Conservation (phyloP, 2,113 vertebrate species). For the Ophthalmolycus amberensis region DNA sequence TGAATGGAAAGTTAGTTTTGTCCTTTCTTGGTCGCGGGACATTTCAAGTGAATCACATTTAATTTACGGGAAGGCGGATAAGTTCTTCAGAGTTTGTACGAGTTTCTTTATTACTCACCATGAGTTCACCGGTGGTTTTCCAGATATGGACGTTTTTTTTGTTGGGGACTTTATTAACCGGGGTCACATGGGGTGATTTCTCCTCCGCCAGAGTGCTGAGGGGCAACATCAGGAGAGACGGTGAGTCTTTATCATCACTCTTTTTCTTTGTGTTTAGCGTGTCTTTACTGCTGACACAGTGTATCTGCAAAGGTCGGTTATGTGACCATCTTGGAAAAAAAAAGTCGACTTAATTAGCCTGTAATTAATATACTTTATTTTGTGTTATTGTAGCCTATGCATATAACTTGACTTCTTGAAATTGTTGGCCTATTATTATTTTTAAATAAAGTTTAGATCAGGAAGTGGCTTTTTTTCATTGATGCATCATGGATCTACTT, state of each 20-base stretch:
- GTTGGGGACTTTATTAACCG: conserved; percentile 26
- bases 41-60: not conserved
- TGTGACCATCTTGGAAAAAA: not conserved
- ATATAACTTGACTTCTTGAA: not conserved
- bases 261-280: not conserved
- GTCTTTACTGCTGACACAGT: not conserved
- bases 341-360: not conserved
- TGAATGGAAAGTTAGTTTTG: conserved; percentile 26
- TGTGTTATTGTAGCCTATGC: not conserved
- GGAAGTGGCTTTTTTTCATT: not conserved
- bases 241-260: conserved; percentile 54
- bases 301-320: not conserved
- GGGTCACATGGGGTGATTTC: conserved; percentile 52
- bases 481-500: not conserved
- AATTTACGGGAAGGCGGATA: not conserved
- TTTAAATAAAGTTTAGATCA: too few relatives aligned
- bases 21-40: not conserved
- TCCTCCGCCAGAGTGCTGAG: conserved; percentile 65
- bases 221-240: conserved; percentile 72
- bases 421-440: not conserved
- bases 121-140: conserved; percentile 52
- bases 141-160: conserved; percentile 67
- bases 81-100: not conserved
- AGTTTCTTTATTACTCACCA: conserved; percentile 24
- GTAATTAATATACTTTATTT: not conserved